Conservation (phyloP, 2,797 vertebrate genomes). For the Sus cebifrons region DNA sequence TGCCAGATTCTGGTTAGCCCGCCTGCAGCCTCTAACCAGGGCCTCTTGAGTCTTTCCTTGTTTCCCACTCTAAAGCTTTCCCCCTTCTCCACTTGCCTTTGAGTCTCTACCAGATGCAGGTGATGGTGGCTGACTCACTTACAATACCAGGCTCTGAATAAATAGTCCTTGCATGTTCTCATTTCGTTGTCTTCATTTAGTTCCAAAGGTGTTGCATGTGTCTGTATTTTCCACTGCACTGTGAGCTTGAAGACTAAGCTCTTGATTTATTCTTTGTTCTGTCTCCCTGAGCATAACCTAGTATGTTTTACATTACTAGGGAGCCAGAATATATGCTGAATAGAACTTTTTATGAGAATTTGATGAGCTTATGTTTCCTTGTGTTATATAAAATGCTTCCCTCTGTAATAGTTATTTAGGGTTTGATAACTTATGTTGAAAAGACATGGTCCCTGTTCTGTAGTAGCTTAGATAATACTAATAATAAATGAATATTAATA, state of each 20-base stretch:
- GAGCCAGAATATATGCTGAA: constrained; percentile 49
- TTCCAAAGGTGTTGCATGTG: background rate
- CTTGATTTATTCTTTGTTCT: constrained; percentile 37
- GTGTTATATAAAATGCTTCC: background rate
- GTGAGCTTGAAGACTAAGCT: background rate
- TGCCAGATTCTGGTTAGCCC: background rate
- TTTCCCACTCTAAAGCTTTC: background rate
- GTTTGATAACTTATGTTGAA: constrained; percentile 54
- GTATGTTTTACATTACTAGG: constrained; percentile 18
- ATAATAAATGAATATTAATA: background rate
- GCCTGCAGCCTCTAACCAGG: background rate
- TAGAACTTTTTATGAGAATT: constrained; percentile 19
- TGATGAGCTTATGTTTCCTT: constrained; percentile 48
- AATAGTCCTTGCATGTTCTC: background rate
- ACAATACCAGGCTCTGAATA: background rate
- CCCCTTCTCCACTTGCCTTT: background rate
- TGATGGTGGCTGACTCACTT: background rate
- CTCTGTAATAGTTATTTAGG: background rate
- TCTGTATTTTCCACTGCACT: constrained; percentile 55
- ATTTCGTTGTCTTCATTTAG: constrained; percentile 67
- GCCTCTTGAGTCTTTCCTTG: background rate
- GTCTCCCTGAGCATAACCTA: background rate
- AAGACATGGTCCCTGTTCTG: background rate
- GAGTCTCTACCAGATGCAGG: background rate
- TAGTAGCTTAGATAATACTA: background rate